Evolutionary conservation across 1,140 invertebrate species (phyloP), one percentile per base, ranked within the genome.

Genomic region (Asobara japonica): DNA sequence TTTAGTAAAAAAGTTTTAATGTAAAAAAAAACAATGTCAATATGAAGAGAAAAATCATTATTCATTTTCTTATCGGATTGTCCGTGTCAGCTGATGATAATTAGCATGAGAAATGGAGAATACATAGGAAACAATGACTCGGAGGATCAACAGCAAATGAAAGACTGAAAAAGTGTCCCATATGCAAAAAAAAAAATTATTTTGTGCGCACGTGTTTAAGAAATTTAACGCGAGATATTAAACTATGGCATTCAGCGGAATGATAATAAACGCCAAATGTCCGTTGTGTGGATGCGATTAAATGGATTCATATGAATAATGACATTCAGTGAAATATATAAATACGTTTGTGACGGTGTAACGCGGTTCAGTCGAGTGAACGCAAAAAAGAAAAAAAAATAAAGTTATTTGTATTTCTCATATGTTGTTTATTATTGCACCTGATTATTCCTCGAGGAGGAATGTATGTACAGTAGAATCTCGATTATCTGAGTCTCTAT

Each of bases 131-230:
- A 56, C 51, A 56, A 27, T 56, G 51, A 56, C 18, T 56, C 51
- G 51, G 51, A 56, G 51, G 51, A 56, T 56, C 51, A 56, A 56
- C 51, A 56, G 51, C 51, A 56, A 56, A 56, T 56, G 51, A 56
- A 56, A 56, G 51, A 56, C 51, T 56, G 51, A 56, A 56, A 56
- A 56, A 56, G 51, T 56, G 51, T 56, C 51, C 51, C 51, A 56
- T 56, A 56, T 56, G 51, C n/a, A n/a, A n/a, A n/a, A n/a, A n/a
- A n/a, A n/a, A 22, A 27, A 56, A 56, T 56, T 56, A 56, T 56
- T 56, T 56, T 56, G 51, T 27, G 22, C 51, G 51, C 51, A 56
- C 51, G 51, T 56, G 22, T 56, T 22, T 18, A 56, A 56, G 25
- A 18, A 18, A 18, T 25, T 8, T 45, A 3, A 45, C 6, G n/a